Evolutionary conservation across 2,888 invertebrate genomes (phyloP), one percentile per base, ranked within the genome.

Genomic region (Nyleta sp.): DNA sequence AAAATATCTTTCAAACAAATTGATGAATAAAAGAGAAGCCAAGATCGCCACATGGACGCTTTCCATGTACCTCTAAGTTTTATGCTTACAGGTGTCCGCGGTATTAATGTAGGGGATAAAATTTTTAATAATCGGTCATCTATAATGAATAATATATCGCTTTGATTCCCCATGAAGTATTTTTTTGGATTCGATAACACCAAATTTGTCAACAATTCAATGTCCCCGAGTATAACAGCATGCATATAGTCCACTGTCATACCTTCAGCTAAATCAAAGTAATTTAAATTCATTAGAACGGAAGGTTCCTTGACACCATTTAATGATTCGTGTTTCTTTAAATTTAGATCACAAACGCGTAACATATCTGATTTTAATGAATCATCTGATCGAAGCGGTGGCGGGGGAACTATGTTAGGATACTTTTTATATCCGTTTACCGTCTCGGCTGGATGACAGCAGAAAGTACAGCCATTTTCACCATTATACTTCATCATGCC

Each of bases 21-120:
- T 20, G 22, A 3, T 20, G 28, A n/a, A 31, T 67, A 79, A 35
- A 55, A 46, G 3, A 68, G 8, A n/a, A 68, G 35, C 46, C 55
- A 82, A 1, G 76, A 76, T 18, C 78, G 57, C 78, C 78, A 78
- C 38, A 78, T 74, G 17, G 72, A 71, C 15, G 79, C 80, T 60
- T 80, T 82, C 82, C 77, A 80, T 11, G 33, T 28, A 18, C 2
- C 20, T 44, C 44, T 44, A 6, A 15, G 11, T 2, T 18, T 44
- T 4, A 80, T 22, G 8, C 48, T 59, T 35, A 60, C 17, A 6
- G 75, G 75, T 40, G 53, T 62, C 44, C 78, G 57, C 24, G 72
- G 52, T 10, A 81, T 62, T 17, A 31, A 15, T 24, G 44, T 53
- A 3, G 80, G 73, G 15, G 55, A 67, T 59, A 28, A 52, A 11